phyloP scores from a whole-genome alignment of 2,113 vertebrate species.

The Reinhardtius hippoglossoides region DNA sequence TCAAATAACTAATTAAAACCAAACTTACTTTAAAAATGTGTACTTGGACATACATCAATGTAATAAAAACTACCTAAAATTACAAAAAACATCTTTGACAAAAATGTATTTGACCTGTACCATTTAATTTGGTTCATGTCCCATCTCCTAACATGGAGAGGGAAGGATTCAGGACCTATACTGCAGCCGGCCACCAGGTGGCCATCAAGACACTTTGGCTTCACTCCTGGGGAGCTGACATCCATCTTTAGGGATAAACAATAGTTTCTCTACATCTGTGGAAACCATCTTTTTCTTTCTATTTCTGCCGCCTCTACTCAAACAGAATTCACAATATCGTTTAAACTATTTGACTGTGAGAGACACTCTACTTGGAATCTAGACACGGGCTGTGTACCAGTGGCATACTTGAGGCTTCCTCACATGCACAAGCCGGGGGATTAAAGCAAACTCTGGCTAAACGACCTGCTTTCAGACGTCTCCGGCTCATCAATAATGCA shows the following conservation, averaged over 20 bases:
- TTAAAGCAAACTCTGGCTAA: conserved; percentile 17
- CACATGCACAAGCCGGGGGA: neutral
- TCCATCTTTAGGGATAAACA: neutral
- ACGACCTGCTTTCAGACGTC: conserved; percentile 29
- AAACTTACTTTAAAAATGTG: no score
- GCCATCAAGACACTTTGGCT: no score
- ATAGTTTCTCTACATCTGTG: neutral
- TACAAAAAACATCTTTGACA: no score
- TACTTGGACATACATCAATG: no score
- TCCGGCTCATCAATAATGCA: conserved; percentile 42
- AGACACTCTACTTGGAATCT: neutral
- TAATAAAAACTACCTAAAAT: no score
- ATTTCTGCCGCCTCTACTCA: neutral
- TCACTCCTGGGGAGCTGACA: no score
- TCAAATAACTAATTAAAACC: no score
- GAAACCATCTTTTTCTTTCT: neutral
- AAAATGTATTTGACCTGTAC: no score
- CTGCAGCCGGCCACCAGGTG: no score
- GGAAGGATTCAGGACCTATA: no score
- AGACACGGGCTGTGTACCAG: neutral
- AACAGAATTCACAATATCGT: conserved; percentile 2
- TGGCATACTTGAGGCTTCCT: neutral
- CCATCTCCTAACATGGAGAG: no score
- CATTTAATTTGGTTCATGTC: no score
- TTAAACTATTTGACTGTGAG: conserved; percentile 1